phyloP scores from a whole-genome alignment of 2,797 vertebrate genomes.

The Protonibea diacanthus region DNA sequence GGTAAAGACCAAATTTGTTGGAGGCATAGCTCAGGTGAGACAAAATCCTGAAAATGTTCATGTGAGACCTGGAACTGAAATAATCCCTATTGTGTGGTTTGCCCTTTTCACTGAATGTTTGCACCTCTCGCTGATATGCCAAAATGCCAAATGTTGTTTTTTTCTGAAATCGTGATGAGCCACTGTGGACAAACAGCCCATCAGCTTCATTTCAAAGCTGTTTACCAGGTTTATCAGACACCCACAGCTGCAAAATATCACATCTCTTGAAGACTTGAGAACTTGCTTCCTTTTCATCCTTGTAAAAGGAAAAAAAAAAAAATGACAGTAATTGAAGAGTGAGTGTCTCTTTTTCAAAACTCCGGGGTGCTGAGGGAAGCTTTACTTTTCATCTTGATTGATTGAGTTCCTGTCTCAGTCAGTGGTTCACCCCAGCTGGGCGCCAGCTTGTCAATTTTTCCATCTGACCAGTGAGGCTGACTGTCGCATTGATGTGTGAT shows the following conservation, averaged over 20 bases:
- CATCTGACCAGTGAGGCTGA: constrained; percentile 1
- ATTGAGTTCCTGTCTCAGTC: constrained; percentile 38
- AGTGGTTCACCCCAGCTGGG: constrained; percentile 21
- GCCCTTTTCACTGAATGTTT: constrained; percentile 55
- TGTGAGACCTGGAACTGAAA: constrained; percentile 20
- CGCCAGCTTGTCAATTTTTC: constrained; percentile 39
- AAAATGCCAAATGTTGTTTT: constrained; percentile 56
- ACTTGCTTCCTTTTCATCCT: constrained; percentile 54
- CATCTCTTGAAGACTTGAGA: constrained; percentile 40
- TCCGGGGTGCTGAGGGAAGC: constrained; percentile 25
- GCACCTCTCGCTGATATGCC: constrained; percentile 34
- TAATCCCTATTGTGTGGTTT: constrained; percentile 28
- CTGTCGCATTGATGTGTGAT: constrained; percentile 25
- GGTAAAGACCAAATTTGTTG: constrained; percentile 98
- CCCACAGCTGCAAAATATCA: constrained; percentile 57
- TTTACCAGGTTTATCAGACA: constrained; percentile 60
- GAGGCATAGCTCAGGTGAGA: constrained; percentile 98
- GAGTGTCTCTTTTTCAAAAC: constrained; percentile 29
- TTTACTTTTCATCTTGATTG: constrained; percentile 52
- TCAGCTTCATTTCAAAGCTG: constrained; percentile 64
- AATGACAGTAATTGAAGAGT: constrained; percentile 57
- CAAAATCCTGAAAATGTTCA: constrained; percentile 16
- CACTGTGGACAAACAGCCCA: constrained; percentile 58
- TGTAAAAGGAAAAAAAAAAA: constrained; percentile 13
- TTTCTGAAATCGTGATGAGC: constrained; percentile 47